Evolutionary conservation across 2,113 vertebrate species (phyloP), one percentile per base, ranked within the genome.

Genomic region (Oncorhynchus gorbuscha): DNA sequence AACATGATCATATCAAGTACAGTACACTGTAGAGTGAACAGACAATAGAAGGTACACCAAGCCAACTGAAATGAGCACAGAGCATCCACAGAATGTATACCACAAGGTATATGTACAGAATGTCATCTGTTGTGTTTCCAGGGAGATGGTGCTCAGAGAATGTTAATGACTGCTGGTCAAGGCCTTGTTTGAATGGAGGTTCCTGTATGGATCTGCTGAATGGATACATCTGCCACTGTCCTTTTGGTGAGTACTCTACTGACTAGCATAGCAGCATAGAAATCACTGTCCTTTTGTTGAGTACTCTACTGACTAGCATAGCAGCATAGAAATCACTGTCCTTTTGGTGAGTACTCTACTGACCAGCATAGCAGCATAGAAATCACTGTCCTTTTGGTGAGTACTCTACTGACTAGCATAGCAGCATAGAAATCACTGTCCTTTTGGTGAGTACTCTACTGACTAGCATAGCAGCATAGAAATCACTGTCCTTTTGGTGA

Each of bases 211-310:
- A 93, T 83, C 76, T 87, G 61, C 75, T 81, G 81, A 92, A 87
- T 87, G 90, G 87, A 77, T 95, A 93, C 83, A 91, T 86, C 84
- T 95, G 93, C 88, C 84, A 83, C 62, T 95, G 93, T 80, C 90
- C 81, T 62, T 48, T 79, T 67, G 94, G 92, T 95, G 90, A 93
- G 93, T 61, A 84, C 51, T 55, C 12, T 55, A 5, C 71, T 45
- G 20, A 12, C 26, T 12, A 70, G 20, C 20, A 24, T 22, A 1
- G n/a, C 16, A 13, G 0, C 59, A 62, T 62, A 24, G 1, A 62
- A 55, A 4, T 55, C 51, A 18, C 51, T 55, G 51, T 18, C 51
- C 14, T 55, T 55, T 55, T 16, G 12, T 3, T 55, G 9, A 45
- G 39, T 3, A 45, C 39, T 45, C 39, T 45, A 11, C 39, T 45